Base-by-base conservation (phyloP, 2,888 invertebrate species). In the Orchesellides sinensis region DNA sequence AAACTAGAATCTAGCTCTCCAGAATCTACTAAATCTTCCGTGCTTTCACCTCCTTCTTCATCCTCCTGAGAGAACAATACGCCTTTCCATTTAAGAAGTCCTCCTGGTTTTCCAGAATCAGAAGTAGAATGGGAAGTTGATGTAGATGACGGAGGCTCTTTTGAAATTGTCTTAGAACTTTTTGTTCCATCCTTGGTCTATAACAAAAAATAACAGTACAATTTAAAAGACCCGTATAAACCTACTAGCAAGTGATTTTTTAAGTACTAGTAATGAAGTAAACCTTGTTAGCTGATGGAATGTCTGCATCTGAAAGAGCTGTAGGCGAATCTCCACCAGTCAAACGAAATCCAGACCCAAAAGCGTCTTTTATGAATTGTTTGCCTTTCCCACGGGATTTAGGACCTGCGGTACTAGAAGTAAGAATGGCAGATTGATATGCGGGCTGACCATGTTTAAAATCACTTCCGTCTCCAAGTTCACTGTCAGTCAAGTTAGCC, bases 51-150 rank as follows among this genome's bases (percentile, higher is more conserved):
- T 54, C 89, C 91, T 91, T 75, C 89, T 59, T 89, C 91, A 86
- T 92, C 92, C 10, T 93, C 93, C 2, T 94, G 93, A 19, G 94
- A 93, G 89, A 95, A 92, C 85, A 94, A 93, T 59, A 94, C 93
- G 65, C 94, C 94, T 90, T 95, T 95, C 95, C 95, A 95, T 91
- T 95, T 95, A 88, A 94, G 92, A 88, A 95, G 91, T 66, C 93
- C 93, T 19, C 84, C 85, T 21, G 78, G 35, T 45, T 82, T 83
- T 35, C 63, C 73, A 45, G 84, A 83, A 1, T 77, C 81, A 2
- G 84, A 83, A 0, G 82, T 75, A 45, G 83, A 79, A 35, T 61
- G 69, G 1, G 70, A 65, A 19, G 47, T 21, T 17, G 83, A 79
- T 1, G 77, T 66, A n/a, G 83, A 77, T 40, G 85, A 80, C 1